These are phyloP conservation scores for Spea hammondii DNA, from an alignment of 2,797 vertebrate genomes.

Conservation along the genomic window DNA sequence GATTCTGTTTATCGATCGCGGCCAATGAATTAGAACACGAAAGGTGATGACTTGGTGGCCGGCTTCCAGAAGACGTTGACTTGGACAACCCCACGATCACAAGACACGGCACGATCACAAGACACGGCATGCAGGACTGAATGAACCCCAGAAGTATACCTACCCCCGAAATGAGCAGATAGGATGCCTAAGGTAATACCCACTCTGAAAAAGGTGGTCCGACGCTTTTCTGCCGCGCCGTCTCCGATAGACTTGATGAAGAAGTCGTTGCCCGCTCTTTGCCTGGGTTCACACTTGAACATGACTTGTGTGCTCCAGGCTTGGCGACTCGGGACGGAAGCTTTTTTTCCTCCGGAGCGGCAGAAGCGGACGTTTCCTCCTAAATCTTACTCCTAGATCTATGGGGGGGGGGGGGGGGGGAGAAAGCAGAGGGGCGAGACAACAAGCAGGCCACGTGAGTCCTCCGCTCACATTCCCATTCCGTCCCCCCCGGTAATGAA, in stretches of 20 bases:
- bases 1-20: too few relatives aligned
- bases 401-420: conserved; percentile 12
- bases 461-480: background rate
- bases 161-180: conserved; percentile 49
- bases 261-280: conserved; percentile 42
- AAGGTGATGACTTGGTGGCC: too few relatives aligned
- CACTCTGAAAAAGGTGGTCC: conserved; percentile 46
- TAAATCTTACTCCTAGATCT: conserved; percentile 37
- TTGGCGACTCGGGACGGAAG: conserved; percentile 8
- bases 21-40: too few relatives aligned
- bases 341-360: background rate
- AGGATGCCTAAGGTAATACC: conserved; percentile 48
- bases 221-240: conserved; percentile 44
- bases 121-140: conserved; percentile 1
- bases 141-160: conserved; percentile 23
- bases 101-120: background rate
- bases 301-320: conserved; percentile 28
- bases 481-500: background rate
- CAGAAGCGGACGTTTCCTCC: background rate
- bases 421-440: conserved; percentile 3
- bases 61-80: too few relatives aligned
- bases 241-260: conserved; percentile 49
- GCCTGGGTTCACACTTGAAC: conserved; percentile 48
- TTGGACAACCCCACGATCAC: background rate
- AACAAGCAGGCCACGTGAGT: background rate